Conservation (phyloP, 2,113 vertebrate genomes). For the Physeter macrocephalus region DNA sequence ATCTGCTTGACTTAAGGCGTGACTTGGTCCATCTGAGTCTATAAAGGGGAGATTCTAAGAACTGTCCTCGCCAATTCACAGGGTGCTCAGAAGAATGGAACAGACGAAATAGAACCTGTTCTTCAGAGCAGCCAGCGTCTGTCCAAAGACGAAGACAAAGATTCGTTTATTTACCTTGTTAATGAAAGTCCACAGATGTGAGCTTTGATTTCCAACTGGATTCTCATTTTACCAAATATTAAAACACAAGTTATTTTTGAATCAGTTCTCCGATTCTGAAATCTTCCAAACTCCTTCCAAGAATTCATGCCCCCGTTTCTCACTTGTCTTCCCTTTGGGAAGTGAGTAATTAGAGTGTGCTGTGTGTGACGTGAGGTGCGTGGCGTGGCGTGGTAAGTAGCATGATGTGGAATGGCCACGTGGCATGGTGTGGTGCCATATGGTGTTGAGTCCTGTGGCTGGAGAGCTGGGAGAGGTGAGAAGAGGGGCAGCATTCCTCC, state of each 20-base stretch:
- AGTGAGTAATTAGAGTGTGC: background rate
- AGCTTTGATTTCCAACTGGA: background rate
- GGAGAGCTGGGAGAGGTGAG: rapidly evolving
- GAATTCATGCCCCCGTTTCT: background rate
- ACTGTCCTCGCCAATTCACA: background rate
- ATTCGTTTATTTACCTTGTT: rapidly evolving
- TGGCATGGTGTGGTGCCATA: rapidly evolving
- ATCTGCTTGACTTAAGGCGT: background rate
- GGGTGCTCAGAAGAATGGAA: too few relatives aligned
- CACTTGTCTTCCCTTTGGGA: background rate
- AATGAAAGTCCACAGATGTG: background rate
- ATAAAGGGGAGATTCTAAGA: too few relatives aligned
- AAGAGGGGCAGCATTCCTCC: background rate
- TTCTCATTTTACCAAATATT: background rate
- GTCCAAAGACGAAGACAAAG: too few relatives aligned
- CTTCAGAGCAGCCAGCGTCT: rapidly evolving
- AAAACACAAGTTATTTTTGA: background rate
- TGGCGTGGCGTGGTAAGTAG: rapidly evolving
- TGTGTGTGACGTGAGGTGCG: rapidly evolving
- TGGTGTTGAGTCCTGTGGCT: rapidly evolving
- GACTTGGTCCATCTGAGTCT: background rate
- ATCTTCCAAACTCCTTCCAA: background rate
- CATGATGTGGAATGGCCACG: rapidly evolving
- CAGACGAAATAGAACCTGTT: rapidly evolving
- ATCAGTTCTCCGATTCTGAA: background rate